phyloP scores from a whole-genome alignment of 2,888 invertebrate species.

The Nebria brevicollis region DNA sequence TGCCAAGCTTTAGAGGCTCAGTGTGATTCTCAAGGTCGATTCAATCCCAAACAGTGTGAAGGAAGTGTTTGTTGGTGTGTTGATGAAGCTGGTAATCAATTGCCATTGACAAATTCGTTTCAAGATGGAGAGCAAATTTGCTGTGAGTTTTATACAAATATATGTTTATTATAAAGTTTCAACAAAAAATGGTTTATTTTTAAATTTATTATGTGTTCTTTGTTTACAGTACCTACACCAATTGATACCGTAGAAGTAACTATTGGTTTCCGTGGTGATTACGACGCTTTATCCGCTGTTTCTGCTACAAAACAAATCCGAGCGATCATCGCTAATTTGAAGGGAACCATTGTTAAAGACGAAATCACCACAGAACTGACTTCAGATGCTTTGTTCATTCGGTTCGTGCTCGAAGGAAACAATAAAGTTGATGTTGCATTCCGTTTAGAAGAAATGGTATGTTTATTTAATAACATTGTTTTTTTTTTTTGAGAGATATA shows the following conservation, averaged over 20 bases:
- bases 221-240: slow-evolving; percentile 71
- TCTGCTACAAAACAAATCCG: slow-evolving; percentile 63
- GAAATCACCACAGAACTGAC: slow-evolving; percentile 67
- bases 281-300: slow-evolving; percentile 64
- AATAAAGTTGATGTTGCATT: slow-evolving; percentile 83
- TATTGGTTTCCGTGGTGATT: slow-evolving; percentile 75
- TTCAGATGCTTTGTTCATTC: slow-evolving; percentile 66
- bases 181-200: no score
- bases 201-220: not conserved
- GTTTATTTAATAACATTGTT: slow-evolving; percentile 53
- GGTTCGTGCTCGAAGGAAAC: slow-evolving; percentile 75
- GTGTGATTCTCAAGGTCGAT: slow-evolving; percentile 77
- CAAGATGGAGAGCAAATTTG: slow-evolving; percentile 69
- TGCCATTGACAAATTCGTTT: slow-evolving; percentile 71
- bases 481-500: no score
- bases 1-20: slow-evolving; percentile 66
- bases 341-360: slow-evolving; percentile 61
- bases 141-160: slow-evolving; percentile 59
- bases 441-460: slow-evolving; percentile 80
- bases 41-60: slow-evolving; percentile 80
- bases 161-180: slow-evolving; percentile 14
- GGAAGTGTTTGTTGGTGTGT: slow-evolving; percentile 85
- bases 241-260: slow-evolving; percentile 81
- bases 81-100: slow-evolving; percentile 82
- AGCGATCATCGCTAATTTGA: slow-evolving; percentile 63